These are phyloP conservation scores for Automeris io DNA, from an alignment of 2,888 invertebrate species.

Conservation along the genomic window DNA sequence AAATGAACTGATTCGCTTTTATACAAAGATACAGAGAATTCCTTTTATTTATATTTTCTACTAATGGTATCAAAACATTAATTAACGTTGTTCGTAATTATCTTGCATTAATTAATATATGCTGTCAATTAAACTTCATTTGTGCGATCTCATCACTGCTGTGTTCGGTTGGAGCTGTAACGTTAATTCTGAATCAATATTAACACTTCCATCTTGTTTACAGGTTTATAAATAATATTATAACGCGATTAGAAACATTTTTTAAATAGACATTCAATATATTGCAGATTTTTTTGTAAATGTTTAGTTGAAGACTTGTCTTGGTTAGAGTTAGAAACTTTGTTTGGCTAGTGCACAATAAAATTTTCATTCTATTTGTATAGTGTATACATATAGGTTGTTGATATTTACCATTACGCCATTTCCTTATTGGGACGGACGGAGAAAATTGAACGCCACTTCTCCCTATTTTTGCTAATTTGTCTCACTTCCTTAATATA, in stretches of 20 bases:
- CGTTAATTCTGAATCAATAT: conserved; percentile 1
- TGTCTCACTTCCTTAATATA: no score
- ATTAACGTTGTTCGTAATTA: conserved; percentile 10
- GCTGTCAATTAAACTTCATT: conserved; percentile 17
- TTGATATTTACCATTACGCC: no score
- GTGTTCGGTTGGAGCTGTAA: conserved; percentile 12
- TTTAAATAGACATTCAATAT: background rate
- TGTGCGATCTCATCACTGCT: conserved; percentile 15
- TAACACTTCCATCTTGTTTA: background rate
- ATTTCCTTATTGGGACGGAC: no score
- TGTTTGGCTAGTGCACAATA: no score
- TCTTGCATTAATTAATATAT: conserved; percentile 16
- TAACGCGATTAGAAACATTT: background rate
- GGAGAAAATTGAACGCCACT: no score
- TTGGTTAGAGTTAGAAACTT: no score
- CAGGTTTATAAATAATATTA: background rate
- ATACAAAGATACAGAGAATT: conserved; percentile 3
- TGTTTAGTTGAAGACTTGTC: no score
- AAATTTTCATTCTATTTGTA: no score
- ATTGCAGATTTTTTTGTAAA: no score
- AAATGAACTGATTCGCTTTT: no score
- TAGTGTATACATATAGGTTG: no score
- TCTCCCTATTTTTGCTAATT: no score
- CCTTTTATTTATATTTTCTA: conserved; percentile 8
- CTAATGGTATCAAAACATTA: conserved; percentile 26